phyloP scores from a whole-genome alignment of 1,140 invertebrate genomes.

The Brachionus calyciflorus region DNA sequence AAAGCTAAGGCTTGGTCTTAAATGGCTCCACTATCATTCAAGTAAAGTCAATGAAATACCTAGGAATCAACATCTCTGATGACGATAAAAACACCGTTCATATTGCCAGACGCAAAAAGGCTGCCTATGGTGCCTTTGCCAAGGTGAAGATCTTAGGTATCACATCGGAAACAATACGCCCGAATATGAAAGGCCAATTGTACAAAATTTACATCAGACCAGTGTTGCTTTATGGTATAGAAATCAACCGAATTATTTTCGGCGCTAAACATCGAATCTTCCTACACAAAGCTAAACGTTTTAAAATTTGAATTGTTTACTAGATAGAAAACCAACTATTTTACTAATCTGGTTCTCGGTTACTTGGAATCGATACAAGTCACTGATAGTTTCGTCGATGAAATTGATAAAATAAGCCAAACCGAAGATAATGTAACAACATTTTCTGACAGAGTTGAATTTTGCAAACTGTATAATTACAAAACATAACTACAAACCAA shows the following conservation, averaged over 20 bases:
- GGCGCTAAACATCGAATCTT: not conserved
- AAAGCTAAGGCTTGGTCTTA: not conserved
- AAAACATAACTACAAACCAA: too few relatives aligned
- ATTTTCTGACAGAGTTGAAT: too few relatives aligned
- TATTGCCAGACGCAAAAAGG: not conserved
- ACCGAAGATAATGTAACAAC: too few relatives aligned
- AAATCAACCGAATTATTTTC: not conserved
- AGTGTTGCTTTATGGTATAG: not conserved
- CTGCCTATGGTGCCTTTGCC: too few relatives aligned
- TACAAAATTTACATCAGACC: constrained; percentile 8
- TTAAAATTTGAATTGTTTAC: not conserved
- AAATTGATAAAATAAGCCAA: too few relatives aligned
- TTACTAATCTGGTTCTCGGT: too few relatives aligned
- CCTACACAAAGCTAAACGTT: not conserved
- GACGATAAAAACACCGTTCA: not conserved
- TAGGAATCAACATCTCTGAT: not conserved
- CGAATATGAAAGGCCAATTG: not conserved
- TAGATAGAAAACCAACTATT: too few relatives aligned
- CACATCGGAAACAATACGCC: not conserved
- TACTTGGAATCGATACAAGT: too few relatives aligned
- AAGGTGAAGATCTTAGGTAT: too few relatives aligned
- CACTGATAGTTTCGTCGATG: too few relatives aligned
- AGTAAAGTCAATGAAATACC: constrained; percentile 5
- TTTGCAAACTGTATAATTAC: too few relatives aligned
- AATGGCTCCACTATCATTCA: not conserved